Conservation (phyloP, 2,113 vertebrate genomes). For the Nicator chloris region DNA sequence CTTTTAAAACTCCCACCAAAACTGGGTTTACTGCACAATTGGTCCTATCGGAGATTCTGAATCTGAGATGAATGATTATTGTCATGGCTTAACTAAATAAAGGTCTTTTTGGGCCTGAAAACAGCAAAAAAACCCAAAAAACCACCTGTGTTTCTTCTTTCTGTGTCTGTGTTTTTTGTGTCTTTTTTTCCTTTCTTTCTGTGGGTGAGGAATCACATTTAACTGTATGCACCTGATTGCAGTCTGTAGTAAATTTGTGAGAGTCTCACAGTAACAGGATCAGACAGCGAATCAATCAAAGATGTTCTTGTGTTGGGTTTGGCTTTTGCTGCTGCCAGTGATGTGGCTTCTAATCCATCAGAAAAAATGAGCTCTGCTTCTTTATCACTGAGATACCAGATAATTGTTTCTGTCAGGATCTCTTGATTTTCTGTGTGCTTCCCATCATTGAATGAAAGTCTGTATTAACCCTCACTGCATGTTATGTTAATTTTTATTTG, state of each 20-base stretch:
- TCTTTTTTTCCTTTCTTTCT: fast-evolving
- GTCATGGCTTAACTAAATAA: neutral
- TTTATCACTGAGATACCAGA: neutral
- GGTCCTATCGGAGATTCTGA: neutral
- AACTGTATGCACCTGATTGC: neutral
- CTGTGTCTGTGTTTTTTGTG: fast-evolving
- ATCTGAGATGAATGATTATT: neutral
- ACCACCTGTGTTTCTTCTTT: neutral
- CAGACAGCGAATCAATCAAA: neutral
- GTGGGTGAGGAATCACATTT: neutral
- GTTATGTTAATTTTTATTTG: neutral
- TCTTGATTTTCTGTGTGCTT: neutral
- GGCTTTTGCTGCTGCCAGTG: neutral
- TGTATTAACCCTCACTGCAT: neutral
- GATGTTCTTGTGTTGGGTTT: neutral
- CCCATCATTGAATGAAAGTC: neutral
- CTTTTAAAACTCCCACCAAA: neutral
- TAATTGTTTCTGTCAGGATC: conserved; percentile 1
- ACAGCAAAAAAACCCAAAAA: neutral
- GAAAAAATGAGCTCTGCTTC: neutral
- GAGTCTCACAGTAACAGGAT: neutral
- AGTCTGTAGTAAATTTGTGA: neutral
- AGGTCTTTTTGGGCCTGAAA: neutral
- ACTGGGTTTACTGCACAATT: neutral
- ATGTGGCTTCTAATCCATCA: neutral